These are phyloP conservation scores for Sussaba pulchella DNA, from an alignment of 2,888 invertebrate genomes.

Conservation along the genomic window DNA sequence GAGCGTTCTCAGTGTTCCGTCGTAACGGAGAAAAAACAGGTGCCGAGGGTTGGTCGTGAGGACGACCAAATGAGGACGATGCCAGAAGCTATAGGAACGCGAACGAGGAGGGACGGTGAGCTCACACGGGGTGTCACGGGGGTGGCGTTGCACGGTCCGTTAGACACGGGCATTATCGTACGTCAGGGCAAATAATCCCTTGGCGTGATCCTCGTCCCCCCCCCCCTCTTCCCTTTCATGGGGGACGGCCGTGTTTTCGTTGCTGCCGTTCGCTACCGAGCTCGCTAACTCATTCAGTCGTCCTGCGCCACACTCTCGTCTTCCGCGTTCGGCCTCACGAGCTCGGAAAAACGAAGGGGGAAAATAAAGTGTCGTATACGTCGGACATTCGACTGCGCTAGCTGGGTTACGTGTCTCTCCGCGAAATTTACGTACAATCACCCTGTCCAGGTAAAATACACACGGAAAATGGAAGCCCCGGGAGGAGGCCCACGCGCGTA, in stretches of 20 bases:
- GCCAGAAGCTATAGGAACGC: background rate
- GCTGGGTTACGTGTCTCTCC: conserved; percentile 10
- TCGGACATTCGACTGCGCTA: background rate
- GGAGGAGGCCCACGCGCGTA: background rate
- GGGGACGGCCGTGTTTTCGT: conserved; percentile 21
- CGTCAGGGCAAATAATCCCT: conserved; percentile 76
- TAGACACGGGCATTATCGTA: conserved; percentile 79
- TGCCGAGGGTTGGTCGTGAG: conserved; percentile 33
- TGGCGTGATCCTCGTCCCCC: conserved; percentile 64
- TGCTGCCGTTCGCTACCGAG: background rate
- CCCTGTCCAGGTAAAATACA: conserved; percentile 13
- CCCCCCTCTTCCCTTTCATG: no score
- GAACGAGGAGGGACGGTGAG: conserved; percentile 4
- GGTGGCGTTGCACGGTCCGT: conserved; percentile 72
- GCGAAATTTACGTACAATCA: conserved; percentile 24
- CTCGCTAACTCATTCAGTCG: conserved; percentile 34
- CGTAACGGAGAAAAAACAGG: conserved; percentile 46
- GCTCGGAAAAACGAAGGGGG: conserved; percentile 15
- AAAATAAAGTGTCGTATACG: conserved; percentile 36
- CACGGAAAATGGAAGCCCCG: conserved; percentile 13
- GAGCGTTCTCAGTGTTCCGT: background rate
- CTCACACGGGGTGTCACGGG: conserved; percentile 26
- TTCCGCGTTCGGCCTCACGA: conserved; percentile 31
- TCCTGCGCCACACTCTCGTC: conserved; percentile 20
- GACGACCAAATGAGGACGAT: conserved; percentile 23